Evolutionary conservation across 92 coral and sea anemone genomes (phyloP).

Genomic region (Heteractis magnifica): DNA sequence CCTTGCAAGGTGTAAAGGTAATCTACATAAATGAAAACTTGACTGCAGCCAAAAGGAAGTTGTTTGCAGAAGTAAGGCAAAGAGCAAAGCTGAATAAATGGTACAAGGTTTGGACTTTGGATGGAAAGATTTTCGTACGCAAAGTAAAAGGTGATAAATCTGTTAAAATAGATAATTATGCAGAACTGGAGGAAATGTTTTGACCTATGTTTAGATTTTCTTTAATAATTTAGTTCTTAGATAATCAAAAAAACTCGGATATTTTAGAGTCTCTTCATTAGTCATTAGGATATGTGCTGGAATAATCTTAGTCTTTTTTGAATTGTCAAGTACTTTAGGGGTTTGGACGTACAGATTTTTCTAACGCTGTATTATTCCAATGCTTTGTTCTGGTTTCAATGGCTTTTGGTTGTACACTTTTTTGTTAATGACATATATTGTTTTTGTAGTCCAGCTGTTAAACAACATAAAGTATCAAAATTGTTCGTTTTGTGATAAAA

Average conservation of each 20-base stretch:
- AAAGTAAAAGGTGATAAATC: background rate
- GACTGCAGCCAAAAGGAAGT: constrained; percentile 2
- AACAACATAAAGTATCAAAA: background rate
- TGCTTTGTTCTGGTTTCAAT: background rate
- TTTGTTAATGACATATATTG: background rate
- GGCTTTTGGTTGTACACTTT: background rate
- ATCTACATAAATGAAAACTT: background rate
- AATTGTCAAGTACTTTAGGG: background rate
- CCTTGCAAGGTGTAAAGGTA: background rate
- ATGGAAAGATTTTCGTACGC: background rate
- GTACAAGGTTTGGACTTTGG: background rate
- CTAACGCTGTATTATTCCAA: background rate
- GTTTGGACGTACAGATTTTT: background rate
- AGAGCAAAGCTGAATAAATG: background rate
- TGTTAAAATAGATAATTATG: background rate
- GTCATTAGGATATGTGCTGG: background rate
- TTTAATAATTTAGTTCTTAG: background rate
- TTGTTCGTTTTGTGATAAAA: constrained; percentile 1
- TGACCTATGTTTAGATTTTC: background rate
- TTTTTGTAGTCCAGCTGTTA: background rate
- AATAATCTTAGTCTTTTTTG: background rate
- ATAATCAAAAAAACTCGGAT: background rate
- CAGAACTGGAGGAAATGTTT: background rate
- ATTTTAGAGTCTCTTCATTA: background rate
- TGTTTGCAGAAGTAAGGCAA: background rate